Base-by-base conservation (phyloP, 2,113 vertebrate genomes). In the Pterocles gutturalis region DNA sequence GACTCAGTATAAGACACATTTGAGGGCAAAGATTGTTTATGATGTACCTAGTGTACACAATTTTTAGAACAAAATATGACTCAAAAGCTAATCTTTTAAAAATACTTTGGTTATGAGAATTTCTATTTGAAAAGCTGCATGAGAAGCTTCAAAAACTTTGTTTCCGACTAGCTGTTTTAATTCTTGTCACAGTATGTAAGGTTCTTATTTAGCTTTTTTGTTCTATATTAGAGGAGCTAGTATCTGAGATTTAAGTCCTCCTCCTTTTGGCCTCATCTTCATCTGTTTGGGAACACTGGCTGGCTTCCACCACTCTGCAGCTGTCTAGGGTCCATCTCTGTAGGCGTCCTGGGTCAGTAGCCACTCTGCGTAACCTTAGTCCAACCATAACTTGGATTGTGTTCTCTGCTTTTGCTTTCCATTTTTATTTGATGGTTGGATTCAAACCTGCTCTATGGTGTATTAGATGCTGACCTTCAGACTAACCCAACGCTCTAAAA, bases 241-340 rank as follows among this genome's bases (percentile, higher is more conserved):
- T 80, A 87, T 26, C 65, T 61, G 61, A 85, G 82, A 64, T 75
- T 75, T 67, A 79, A 79, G 49, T 82, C 45, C n/a, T 92, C 17
- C 78, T 92, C 17, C 22, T 81, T 87, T 82, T 82, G 84, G 81
- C 48, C 22, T 93, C 31, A 5, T 65, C 82, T 85, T 76, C 84
- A 82, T 73, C 78, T 91, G 45, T 83, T 91, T 62, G 83, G 78
- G 57, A 83, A 33, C 22, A 6, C 66, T 92, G 95, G 67, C 85
- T 90, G 71, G 6, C 54, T 94, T 93, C 83, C 83, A 70, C 51
- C n/a, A 26, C 43, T 64, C 46, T 90, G 83, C 92, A 93, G 88
- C 90, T 92, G 62, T 70, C 70, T 51, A 19, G 45, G 57, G 49
- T 82, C 29, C 61, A 65, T 48, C 51, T 89, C 34, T 67, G 10